These are phyloP conservation scores for Erythrolamprus reginae DNA, from an alignment of 2,113 vertebrate species.

Conservation along the genomic window DNA sequence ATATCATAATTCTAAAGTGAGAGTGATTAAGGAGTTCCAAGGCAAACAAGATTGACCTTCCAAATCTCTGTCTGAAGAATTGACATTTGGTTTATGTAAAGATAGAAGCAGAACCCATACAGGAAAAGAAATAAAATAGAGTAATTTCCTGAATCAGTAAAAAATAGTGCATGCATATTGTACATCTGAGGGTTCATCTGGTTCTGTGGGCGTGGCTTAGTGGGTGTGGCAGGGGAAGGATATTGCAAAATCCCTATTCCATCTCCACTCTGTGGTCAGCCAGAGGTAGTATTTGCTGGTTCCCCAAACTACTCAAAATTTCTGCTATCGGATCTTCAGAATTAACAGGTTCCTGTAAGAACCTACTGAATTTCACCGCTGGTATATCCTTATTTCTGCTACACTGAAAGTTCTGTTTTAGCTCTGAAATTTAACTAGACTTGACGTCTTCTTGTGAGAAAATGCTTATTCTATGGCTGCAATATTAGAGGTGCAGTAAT, in stretches of 20 bases:
- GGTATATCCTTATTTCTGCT: neutral
- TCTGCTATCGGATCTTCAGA: too few relatives aligned
- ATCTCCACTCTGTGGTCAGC: too few relatives aligned
- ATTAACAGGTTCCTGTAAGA: too few relatives aligned
- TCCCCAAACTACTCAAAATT: too few relatives aligned
- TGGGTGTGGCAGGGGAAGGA: too few relatives aligned
- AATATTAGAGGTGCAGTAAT: neutral
- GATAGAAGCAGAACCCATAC: neutral
- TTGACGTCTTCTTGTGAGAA: neutral
- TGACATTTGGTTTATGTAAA: neutral
- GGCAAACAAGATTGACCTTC: neutral
- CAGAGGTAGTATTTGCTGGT: too few relatives aligned
- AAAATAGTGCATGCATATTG: neutral
- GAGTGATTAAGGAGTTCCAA: neutral
- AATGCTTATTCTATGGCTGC: neutral
- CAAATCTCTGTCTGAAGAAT: neutral
- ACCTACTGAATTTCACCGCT: too few relatives aligned
- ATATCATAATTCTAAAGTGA: constrained; percentile 17
- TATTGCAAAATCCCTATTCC: too few relatives aligned
- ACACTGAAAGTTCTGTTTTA: neutral
- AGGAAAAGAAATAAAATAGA: neutral
- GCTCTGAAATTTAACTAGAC: neutral
- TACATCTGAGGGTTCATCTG: neutral
- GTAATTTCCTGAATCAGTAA: neutral
- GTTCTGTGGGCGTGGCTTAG: too few relatives aligned